These are phyloP conservation scores for Zaprionus lineosus DNA, from an alignment of 2,888 invertebrate genomes.

Conservation along the genomic window DNA sequence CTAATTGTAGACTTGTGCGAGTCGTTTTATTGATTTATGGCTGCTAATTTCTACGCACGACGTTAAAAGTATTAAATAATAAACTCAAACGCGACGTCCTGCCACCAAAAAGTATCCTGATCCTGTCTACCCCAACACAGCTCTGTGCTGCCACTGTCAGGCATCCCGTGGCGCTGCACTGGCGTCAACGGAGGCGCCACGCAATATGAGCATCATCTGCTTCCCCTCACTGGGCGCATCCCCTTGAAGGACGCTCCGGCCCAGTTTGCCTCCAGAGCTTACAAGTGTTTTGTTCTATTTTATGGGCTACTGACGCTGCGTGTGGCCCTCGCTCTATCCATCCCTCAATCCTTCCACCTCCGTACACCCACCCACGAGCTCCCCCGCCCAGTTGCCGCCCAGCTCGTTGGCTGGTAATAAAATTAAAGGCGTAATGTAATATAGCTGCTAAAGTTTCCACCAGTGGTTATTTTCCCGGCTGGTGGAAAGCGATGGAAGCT, in stretches of 20 bases:
- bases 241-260: too few relatives aligned
- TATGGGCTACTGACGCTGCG: constrained; percentile 60
- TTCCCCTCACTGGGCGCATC: too few relatives aligned
- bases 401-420: constrained; percentile 60
- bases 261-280: constrained; percentile 39
- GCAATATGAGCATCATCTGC: constrained; percentile 59
- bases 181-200: constrained; percentile 48
- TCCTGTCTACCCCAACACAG: constrained; percentile 16
- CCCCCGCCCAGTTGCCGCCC: constrained; percentile 13
- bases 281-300: constrained; percentile 72
- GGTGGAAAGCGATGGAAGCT: too few relatives aligned
- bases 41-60: constrained; percentile 72
- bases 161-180: constrained; percentile 53
- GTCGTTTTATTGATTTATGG: constrained; percentile 76
- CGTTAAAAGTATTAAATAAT: constrained; percentile 73
- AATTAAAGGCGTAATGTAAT: constrained; percentile 76
- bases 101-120: constrained; percentile 47
- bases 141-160: constrained; percentile 10
- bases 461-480: constrained; percentile 67
- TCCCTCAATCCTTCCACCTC: constrained; percentile 1
- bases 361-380: not conserved
- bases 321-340: constrained; percentile 15
- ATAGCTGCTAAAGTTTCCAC: constrained; percentile 70
- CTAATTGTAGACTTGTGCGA: constrained; percentile 73
- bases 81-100: constrained; percentile 63